Percentiles rank a stretch among this genome's conserved stretches.
Conservation (phyloP, 2,797 vertebrate species). For the Mormyrops attenuatus region DNA sequence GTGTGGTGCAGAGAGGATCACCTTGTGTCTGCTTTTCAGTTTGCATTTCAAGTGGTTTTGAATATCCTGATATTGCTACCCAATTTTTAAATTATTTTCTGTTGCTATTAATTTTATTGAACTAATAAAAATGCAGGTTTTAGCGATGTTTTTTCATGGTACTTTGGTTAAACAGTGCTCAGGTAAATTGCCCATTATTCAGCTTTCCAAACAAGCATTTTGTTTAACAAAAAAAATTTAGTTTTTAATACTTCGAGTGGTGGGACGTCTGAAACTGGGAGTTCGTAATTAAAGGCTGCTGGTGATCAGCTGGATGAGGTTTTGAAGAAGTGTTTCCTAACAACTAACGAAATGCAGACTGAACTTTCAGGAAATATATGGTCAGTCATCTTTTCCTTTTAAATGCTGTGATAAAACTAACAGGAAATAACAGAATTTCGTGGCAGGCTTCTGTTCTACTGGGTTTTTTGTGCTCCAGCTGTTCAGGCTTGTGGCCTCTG, state of each 20-base stretch:
- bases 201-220: neutral
- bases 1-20: neutral
- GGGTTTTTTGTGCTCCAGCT: neutral
- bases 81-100: neutral
- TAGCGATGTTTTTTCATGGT: neutral
- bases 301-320: neutral
- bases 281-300: neutral
- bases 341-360: neutral
- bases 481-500: neutral
- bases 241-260: neutral
- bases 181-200: neutral
- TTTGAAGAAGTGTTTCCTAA: neutral
- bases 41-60: neutral
- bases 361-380: neutral
- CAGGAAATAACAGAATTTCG: neutral
- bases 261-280: neutral
- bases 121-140: neutral
- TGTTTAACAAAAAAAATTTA: neutral
- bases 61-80: neutral
- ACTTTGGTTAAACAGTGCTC: neutral
- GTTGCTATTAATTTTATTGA: neutral
- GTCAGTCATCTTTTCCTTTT: neutral
- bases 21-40: neutral
- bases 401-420: neutral
- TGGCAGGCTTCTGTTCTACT: neutral